Evolutionary conservation across 1,140 invertebrate species (phyloP).

Genomic region (Oscheius sp.): DNA sequence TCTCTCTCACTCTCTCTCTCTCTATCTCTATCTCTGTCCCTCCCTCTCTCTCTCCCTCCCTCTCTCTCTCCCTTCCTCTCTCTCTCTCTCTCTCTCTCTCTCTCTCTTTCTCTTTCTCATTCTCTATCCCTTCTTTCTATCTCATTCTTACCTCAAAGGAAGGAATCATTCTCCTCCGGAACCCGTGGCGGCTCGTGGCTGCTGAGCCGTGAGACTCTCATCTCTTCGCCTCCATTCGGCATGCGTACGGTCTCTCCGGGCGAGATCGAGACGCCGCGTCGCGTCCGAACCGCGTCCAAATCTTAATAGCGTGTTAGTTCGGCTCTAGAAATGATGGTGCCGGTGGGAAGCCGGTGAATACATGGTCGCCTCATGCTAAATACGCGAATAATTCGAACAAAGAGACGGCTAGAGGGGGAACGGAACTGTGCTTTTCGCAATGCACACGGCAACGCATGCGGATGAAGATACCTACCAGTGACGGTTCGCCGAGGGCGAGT

Average conservation of each 20-base stretch:
- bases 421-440: not conserved
- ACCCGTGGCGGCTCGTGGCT: slow-evolving; percentile 23
- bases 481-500: not conserved
- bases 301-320: not conserved
- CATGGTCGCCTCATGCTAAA: not conserved
- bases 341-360: not conserved
- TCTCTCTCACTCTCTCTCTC: no score
- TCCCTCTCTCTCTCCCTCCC: no score
- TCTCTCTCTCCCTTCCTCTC: no score
- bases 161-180: slow-evolving; percentile 16
- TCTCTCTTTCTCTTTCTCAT: no score
- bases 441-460: slow-evolving; percentile 3
- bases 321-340: not conserved
- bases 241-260: slow-evolving; percentile 7
- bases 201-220: slow-evolving; percentile 29
- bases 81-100: no score
- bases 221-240: slow-evolving; percentile 38
- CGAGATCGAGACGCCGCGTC: slow-evolving; percentile 4
- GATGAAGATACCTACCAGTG: slow-evolving; percentile 15
- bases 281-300: not conserved
- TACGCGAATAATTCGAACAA: not conserved
- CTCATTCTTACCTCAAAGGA: slow-evolving; percentile 14
- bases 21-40: no score
- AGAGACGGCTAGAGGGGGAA: not conserved
- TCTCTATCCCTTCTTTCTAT: no score